Evolutionary conservation across 2,888 invertebrate species (phyloP).

Genomic region (Apeira syringaria): DNA sequence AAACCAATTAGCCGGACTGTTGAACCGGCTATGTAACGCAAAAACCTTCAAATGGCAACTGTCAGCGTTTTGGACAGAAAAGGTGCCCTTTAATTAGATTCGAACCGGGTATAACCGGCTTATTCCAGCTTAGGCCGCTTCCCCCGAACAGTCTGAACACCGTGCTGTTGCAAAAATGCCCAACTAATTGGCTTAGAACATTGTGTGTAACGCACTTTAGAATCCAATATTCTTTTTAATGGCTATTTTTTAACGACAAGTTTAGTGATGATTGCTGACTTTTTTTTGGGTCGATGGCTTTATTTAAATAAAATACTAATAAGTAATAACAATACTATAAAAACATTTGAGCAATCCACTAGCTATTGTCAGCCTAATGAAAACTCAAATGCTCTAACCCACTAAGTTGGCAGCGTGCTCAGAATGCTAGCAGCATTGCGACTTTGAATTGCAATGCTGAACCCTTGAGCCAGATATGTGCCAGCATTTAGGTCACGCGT

Average conservation of each 20-base stretch:
- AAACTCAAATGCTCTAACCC: too few relatives aligned
- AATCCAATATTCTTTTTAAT: conserved; percentile 72
- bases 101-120: conserved; percentile 77
- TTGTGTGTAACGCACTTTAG: conserved; percentile 70
- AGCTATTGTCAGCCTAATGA: too few relatives aligned
- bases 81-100: conserved; percentile 80
- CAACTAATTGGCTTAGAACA: conserved; percentile 81
- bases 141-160: conserved; percentile 62
- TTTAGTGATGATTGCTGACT: conserved; percentile 26
- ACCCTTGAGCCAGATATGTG: too few relatives aligned
- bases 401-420: too few relatives aligned
- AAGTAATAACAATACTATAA: too few relatives aligned
- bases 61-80: conserved; percentile 76
- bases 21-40: conserved; percentile 54
- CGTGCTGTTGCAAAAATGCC: conserved; percentile 77
- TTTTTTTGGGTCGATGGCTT: conserved; percentile 17
- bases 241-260: conserved; percentile 57
- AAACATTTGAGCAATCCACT: too few relatives aligned
- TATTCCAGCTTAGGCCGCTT: conserved; percentile 74
- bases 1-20: conserved; percentile 65
- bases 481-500: too few relatives aligned
- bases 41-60: conserved; percentile 70
- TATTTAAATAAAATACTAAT: too few relatives aligned
- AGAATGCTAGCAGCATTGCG: too few relatives aligned
- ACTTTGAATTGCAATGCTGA: too few relatives aligned